Base-by-base conservation (phyloP, 2,797 vertebrate species). In the Choloepus didactylus region DNA sequence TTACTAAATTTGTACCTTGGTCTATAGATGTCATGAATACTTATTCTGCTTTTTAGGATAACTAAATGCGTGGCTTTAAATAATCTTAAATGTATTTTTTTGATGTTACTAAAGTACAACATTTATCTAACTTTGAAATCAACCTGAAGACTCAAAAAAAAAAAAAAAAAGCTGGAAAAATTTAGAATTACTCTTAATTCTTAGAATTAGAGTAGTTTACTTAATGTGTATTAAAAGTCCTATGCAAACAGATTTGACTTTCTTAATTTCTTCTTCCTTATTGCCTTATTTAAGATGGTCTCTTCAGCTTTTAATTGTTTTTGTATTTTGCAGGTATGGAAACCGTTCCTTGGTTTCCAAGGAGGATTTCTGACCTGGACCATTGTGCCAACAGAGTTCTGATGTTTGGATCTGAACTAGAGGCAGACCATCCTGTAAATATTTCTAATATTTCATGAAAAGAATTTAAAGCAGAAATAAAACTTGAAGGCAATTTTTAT, bases 351-450 rank as follows among this genome's bases (percentile, higher is more conserved):
- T 99, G 99, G 99, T 99, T 99, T 97, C 99, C 99, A 0, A 99
- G 99, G 98, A 99, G 99, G 98, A 99, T 99, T 96, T 99, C 99
- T n/a, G 99, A 99, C 97, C 98, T 99, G 98, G 99, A 99, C 98
- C 99, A 99, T 95, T 99, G 99, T 97, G 99, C 99, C 25, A 99
- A 99, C 97, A 98, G 99, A 92, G 99, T 99, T 93, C 98, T 99
- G 98, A 99, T 99, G 99, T 99, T 99, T 0, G 99, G 99, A 31
- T 99, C 99, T 0, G 99, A 99, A 75, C 98, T 99, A 97, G 99
- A 99, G 97, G 99, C 99, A 0, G 99, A 99, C 96, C 99, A 99
- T 96, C 99, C 99, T 19, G 99, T 99, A 98, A 98, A 98, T 98
- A 97, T 70, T 64, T 92, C 88, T 69, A 44, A 79, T 81, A 85